Percentiles rank a stretch among this genome's conserved stretches.
Conservation (phyloP, 1,140 invertebrate species). For the Aphelinus atriplicis region DNA sequence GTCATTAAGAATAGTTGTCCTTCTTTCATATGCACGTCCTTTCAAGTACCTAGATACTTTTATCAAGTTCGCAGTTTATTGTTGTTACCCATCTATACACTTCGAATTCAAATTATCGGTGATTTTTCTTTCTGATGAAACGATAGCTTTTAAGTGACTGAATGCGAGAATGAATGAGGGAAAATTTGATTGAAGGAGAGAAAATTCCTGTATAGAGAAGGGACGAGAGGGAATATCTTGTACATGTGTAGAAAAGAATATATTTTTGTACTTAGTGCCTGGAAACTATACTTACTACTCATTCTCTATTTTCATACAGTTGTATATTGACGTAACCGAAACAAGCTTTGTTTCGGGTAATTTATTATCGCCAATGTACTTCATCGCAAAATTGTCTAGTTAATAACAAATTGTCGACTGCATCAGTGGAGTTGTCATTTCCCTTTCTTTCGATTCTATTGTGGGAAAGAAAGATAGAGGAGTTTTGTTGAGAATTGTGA, state of each 20-base stretch:
- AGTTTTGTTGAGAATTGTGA: slow-evolving; percentile 7
- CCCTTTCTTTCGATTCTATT: neutral
- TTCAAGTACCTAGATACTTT: slow-evolving; percentile 9
- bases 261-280: slow-evolving; percentile 50
- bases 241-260: slow-evolving; percentile 45
- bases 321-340: neutral
- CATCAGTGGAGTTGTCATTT: too few species aligned
- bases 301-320: slow-evolving; percentile 8
- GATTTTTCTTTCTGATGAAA: slow-evolving; percentile 11
- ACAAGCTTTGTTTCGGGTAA: neutral
- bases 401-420: too few species aligned
- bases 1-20: slow-evolving; percentile 33
- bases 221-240: slow-evolving; percentile 43
- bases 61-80: slow-evolving; percentile 30
- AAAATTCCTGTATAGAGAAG: neutral
- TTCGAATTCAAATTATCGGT: slow-evolving; percentile 31
- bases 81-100: slow-evolving; percentile 37
- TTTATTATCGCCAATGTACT: neutral
- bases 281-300: slow-evolving; percentile 31
- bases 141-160: neutral
- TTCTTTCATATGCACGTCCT: slow-evolving; percentile 9
- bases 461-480: neutral
- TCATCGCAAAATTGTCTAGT: too few species aligned
- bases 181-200: slow-evolving; percentile 21
- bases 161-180: slow-evolving; percentile 20